Conservation (phyloP, 2,888 invertebrate species). For the Nomada fabriciana region DNA sequence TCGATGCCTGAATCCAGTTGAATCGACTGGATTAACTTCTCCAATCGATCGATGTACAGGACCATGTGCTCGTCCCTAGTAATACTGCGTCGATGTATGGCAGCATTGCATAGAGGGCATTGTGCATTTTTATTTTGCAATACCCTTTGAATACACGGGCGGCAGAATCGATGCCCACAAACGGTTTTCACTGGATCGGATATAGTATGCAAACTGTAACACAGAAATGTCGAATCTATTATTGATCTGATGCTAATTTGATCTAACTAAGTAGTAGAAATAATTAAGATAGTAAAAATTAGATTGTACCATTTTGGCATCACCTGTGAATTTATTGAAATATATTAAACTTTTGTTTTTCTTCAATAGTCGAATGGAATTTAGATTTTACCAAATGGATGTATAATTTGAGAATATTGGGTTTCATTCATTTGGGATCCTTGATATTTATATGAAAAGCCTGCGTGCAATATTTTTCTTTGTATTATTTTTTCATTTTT, state of each 20-base stretch:
- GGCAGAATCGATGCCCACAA: constrained; percentile 77
- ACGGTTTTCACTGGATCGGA: constrained; percentile 66
- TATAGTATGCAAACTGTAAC: constrained; percentile 71
- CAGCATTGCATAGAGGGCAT: constrained; percentile 74
- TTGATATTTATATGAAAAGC: too few relatives aligned
- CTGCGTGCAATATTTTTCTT: too few relatives aligned
- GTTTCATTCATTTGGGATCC: too few relatives aligned
- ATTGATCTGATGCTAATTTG: background rate
- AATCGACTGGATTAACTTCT: constrained; percentile 63
- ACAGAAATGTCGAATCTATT: background rate
- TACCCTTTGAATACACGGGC: constrained; percentile 67
- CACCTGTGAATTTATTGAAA: too few relatives aligned
- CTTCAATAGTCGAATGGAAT: too few relatives aligned
- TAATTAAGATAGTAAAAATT: background rate
- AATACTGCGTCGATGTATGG: constrained; percentile 68
- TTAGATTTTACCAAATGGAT: too few relatives aligned
- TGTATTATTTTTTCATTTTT: too few relatives aligned
- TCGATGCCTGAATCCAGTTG: constrained; percentile 66
- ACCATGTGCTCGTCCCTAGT: constrained; percentile 60
- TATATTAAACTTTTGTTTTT: too few relatives aligned
- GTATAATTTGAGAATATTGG: too few relatives aligned
- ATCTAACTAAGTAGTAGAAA: background rate
- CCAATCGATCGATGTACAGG: constrained; percentile 46
- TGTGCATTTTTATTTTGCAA: constrained; percentile 51
- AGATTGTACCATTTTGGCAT: too few relatives aligned